These are phyloP conservation scores for Falcaria lacertinaria DNA, from an alignment of 2,888 invertebrate genomes.

Conservation along the genomic window DNA sequence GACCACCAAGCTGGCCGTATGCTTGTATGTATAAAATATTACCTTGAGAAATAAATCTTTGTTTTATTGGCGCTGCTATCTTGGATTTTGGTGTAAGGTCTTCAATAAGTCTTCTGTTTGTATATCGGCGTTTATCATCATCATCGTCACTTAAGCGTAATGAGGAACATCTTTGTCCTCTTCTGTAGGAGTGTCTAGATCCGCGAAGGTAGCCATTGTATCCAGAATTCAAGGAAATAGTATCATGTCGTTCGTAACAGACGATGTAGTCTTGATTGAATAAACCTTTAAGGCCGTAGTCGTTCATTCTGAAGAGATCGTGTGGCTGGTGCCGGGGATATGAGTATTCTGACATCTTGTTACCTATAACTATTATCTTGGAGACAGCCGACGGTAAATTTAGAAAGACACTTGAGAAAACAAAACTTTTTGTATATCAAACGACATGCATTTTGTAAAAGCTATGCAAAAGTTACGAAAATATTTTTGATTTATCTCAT, in stretches of 20 bases:
- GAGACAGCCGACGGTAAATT: not conserved
- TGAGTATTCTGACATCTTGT: not conserved
- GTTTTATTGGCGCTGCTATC: not conserved
- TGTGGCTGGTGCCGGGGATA: not conserved
- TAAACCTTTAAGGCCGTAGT: not conserved
- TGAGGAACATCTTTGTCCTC: not conserved
- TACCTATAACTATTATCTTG: not conserved
- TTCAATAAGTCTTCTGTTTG: not conserved
- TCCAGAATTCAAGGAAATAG: not conserved
- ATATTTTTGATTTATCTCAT: not conserved
- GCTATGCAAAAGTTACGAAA: not conserved
- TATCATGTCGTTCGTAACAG: not conserved
- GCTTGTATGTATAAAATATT: not conserved
- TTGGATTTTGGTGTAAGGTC: not conserved
- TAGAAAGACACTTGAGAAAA: too few relatives aligned
- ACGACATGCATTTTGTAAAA: not conserved
- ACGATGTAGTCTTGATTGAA: not conserved
- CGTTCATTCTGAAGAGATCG: not conserved
- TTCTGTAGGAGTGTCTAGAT: not conserved
- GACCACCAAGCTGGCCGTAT: too few relatives aligned
- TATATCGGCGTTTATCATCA: not conserved
- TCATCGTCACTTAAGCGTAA: not conserved
- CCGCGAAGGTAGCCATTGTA: not conserved
- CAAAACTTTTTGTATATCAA: too few relatives aligned
- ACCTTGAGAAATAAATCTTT: not conserved